Evolutionary conservation across 2,888 invertebrate genomes (phyloP).

Genomic region (Euspilapteryx auroguttella): DNA sequence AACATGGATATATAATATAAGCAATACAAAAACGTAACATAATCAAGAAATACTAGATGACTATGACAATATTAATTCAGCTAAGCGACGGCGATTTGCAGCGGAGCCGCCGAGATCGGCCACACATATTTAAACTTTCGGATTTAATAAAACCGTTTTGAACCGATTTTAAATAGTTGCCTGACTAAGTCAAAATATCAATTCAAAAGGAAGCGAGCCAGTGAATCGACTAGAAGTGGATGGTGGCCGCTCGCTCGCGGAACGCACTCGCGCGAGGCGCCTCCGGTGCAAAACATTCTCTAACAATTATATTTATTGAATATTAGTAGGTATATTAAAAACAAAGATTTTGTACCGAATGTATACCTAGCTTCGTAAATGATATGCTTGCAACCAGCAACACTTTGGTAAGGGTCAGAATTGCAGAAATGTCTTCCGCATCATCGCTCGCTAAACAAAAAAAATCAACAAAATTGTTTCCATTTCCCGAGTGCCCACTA

Average conservation of each 20-base stretch:
- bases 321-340: too few relatives aligned
- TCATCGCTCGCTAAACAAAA: slow-evolving; percentile 23
- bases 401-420: slow-evolving; percentile 51
- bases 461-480: too few relatives aligned
- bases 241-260: slow-evolving; percentile 8
- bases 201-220: slow-evolving; percentile 21
- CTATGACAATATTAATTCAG: slow-evolving; percentile 58
- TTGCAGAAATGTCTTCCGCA: slow-evolving; percentile 30
- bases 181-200: too few relatives aligned
- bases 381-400: slow-evolving; percentile 56
- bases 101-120: too few relatives aligned
- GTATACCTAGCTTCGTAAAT: slow-evolving; percentile 51
- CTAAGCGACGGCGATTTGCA: slow-evolving; percentile 52
- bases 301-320: too few relatives aligned
- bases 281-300: slow-evolving; percentile 32
- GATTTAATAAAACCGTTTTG: too few relatives aligned
- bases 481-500: too few relatives aligned
- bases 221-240: slow-evolving; percentile 36
- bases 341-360: slow-evolving; percentile 53
- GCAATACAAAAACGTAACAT: slow-evolving; percentile 60
- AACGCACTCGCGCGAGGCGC: too few relatives aligned
- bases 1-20: slow-evolving; percentile 60
- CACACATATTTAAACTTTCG: too few relatives aligned
- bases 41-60: slow-evolving; percentile 55
- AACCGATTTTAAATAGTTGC: too few relatives aligned